Evolutionary conservation across 2,797 vertebrate species (phyloP).

Genomic region (Leptoclinus maculatus): DNA sequence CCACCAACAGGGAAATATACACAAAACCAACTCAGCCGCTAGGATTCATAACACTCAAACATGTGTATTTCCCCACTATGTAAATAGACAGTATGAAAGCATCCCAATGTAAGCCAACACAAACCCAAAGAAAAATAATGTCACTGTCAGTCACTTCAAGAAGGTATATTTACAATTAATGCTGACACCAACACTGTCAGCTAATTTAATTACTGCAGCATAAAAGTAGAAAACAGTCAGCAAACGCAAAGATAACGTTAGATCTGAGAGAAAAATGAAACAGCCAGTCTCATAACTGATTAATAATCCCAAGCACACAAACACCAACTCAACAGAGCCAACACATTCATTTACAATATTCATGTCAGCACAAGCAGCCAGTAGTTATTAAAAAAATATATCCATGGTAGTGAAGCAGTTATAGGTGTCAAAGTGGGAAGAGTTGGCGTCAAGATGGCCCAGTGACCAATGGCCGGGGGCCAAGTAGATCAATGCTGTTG

Average conservation of each 20-base stretch:
- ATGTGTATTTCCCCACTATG: background rate
- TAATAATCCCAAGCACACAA: constrained; percentile 4
- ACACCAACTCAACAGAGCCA: constrained; percentile 4
- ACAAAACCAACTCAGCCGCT: background rate
- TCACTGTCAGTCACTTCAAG: constrained; percentile 17
- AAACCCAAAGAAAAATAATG: background rate
- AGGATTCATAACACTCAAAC: background rate
- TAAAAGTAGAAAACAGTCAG: background rate
- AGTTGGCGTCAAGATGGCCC: background rate
- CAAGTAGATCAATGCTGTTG: background rate
- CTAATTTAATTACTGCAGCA: background rate
- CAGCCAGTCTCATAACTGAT: constrained; percentile 2
- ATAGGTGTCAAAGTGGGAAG: background rate
- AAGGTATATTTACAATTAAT: constrained; percentile 11
- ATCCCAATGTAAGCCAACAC: background rate
- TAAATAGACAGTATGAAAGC: background rate
- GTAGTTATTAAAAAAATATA: background rate
- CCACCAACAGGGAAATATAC: background rate
- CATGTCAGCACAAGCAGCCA: background rate
- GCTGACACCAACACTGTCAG: background rate
- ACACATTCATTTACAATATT: background rate
- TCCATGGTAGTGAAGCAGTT: background rate
- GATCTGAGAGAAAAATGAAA: constrained; percentile 26
- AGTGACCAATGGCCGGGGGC: no score
- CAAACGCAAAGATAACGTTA: constrained; percentile 15